Base-by-base conservation (phyloP, 2,113 vertebrate species). In the Pipra filicauda region DNA sequence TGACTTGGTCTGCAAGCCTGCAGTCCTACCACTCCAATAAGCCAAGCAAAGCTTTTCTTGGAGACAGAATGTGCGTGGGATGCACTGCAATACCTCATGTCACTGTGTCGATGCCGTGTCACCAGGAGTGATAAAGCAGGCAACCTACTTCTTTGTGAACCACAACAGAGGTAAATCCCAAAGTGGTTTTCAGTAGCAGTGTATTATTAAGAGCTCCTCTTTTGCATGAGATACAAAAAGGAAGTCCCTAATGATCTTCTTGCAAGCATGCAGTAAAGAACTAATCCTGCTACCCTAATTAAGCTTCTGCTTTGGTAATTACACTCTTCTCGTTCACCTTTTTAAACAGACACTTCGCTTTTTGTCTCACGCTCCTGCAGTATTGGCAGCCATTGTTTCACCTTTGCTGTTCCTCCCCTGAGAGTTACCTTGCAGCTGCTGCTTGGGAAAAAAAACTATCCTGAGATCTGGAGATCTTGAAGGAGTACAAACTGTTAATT, bases 51-150 rank as follows among this genome's bases (percentile, higher is more conserved):
- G 22, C 12, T 69, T 54, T 75, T 55, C 31, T 15, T 20, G 17
- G 48, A 72, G 43, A 28, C 23, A 73, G 52, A 67, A 52, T 1
- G 4, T 2, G 1, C 0, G 0, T 19, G n/a, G 35, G 49, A 55
- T 15, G 28, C 0, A 2, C 54, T 54, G 27, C 0, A 0, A 58
- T 33, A 44, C 70, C 35, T 70, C 6, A 17, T 18, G 35, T 27
- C 58, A 61, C 15, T 4, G 11, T 61, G 58, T 37, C 11, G 12
- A 18, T 61, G 0, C 2, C 1, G 15, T 37, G 24, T 24, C 78
- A 58, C 69, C 39, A 48, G 44, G 19, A 71, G 43, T 19, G 39
- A 28, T 44, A 85, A 69, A 48, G 35, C 41, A 69, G 39, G 33
- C 22, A 51, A n/a, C 33, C 31, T 49, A 6, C 41, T 77, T 58